Conservation (phyloP, 2,888 invertebrate species). For the Eretmocerus hayati region DNA sequence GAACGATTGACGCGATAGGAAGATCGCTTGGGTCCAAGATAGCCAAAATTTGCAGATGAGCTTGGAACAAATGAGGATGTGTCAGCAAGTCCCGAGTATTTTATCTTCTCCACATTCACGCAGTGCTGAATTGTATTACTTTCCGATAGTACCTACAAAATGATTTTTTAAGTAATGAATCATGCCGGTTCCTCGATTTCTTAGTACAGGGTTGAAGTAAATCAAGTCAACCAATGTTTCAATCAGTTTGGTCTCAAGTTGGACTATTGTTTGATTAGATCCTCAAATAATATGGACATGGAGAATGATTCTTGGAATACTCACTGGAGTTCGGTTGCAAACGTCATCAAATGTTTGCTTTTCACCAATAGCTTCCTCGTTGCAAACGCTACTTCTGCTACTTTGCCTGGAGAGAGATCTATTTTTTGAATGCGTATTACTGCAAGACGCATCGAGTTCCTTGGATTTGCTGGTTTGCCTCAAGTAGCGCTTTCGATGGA, state of each 20-base stretch:
- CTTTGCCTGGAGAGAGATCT: conserved; percentile 25
- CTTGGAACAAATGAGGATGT: conserved; percentile 25
- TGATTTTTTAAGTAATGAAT: no score
- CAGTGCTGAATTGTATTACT: no score
- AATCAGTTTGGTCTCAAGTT: no score
- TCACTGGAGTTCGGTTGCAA: no score
- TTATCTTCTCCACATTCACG: conserved; percentile 35
- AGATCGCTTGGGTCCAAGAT: conserved; percentile 19
- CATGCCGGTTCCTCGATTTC: no score
- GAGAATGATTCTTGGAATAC: no score
- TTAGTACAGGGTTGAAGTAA: no score
- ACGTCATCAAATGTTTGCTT: no score
- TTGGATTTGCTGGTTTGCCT: conserved; percentile 29
- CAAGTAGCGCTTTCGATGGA: conserved; percentile 25
- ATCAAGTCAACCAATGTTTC: no score
- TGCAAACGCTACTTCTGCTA: conserved; percentile 17
- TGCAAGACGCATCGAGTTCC: conserved; percentile 9
- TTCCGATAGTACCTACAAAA: no score
- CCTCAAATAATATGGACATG: no score
- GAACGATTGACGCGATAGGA: conserved; percentile 18
- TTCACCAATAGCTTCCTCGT: conserved; percentile 13
- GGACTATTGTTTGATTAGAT: no score
- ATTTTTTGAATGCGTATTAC: conserved; percentile 19
- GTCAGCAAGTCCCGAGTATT: conserved; percentile 35
- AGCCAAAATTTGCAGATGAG: conserved; percentile 23